A percentile compares a stretch with the other conserved stretches of the same genome.
phyloP scores from a whole-genome alignment of 1,140 invertebrate genomes.

The Drosophila varians region DNA sequence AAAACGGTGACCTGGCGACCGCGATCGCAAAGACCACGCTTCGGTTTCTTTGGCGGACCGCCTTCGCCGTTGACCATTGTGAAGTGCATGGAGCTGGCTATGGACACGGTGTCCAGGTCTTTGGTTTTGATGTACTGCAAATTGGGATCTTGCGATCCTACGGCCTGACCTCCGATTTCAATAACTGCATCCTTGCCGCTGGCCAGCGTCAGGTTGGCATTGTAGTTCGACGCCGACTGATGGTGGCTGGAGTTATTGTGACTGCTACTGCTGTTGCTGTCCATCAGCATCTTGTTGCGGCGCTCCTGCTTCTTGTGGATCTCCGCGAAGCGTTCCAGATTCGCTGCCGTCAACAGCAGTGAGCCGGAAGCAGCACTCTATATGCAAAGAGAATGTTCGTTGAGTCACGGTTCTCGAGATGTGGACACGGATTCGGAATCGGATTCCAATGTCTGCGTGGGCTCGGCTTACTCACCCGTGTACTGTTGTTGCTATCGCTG shows the following conservation, averaged over 20 bases:
- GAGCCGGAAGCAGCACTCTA: slow-evolving; percentile 92
- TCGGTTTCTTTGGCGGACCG: slow-evolving; percentile 84
- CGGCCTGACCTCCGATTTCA: slow-evolving; percentile 58
- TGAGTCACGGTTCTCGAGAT: slow-evolving; percentile 39
- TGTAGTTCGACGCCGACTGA: slow-evolving; percentile 64
- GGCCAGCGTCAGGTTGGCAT: slow-evolving; percentile 67
- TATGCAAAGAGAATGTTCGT: slow-evolving; percentile 21
- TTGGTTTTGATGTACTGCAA: slow-evolving; percentile 81
- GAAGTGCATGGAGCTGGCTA: slow-evolving; percentile 93
- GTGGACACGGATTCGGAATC: not conserved
- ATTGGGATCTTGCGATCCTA: slow-evolving; percentile 56
- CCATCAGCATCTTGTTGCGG: slow-evolving; percentile 65
- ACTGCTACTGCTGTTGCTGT: slow-evolving; percentile 65
- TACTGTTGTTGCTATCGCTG: slow-evolving; percentile 89
- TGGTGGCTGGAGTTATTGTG: not conserved
- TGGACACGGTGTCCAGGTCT: slow-evolving; percentile 87
- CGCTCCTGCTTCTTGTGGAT: slow-evolving; percentile 85
- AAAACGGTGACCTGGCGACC: slow-evolving; percentile 91
- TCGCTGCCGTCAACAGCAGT: slow-evolving; percentile 90
- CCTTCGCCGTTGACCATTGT: slow-evolving; percentile 92
- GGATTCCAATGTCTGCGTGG: slow-evolving; percentile 4
- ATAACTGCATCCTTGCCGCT: slow-evolving; percentile 69
- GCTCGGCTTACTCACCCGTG: slow-evolving; percentile 86
- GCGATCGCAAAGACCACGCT: slow-evolving; percentile 86
- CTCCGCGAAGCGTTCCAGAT: slow-evolving; percentile 87